phyloP scores from a whole-genome alignment of 2,797 vertebrate genomes.

The Amazona ochrocephala region DNA sequence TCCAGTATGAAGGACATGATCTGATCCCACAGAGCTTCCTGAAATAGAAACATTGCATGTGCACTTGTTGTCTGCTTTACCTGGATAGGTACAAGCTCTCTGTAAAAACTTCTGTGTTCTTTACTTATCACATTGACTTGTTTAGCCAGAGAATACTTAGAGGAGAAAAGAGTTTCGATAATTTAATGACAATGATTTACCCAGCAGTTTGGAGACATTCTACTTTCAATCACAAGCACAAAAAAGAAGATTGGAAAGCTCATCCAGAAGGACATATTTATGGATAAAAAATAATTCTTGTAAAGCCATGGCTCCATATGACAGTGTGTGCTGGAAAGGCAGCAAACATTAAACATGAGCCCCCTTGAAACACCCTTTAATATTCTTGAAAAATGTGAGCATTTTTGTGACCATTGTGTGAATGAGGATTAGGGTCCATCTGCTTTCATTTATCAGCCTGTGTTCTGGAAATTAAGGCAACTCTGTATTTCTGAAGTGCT shows the following conservation, averaged over 20 bases:
- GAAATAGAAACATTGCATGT: background rate
- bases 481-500: constrained; percentile 18
- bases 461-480: constrained; percentile 16
- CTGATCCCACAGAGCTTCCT: background rate
- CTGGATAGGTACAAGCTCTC: background rate
- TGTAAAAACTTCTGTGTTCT: background rate
- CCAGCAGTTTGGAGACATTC: constrained; percentile 39
- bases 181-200: background rate
- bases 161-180: background rate
- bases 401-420: background rate
- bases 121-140: background rate
- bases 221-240: constrained; percentile 47
- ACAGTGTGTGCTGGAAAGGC: background rate
- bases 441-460: constrained; percentile 53
- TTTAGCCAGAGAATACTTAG: background rate
- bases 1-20: background rate
- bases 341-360: accelerated
- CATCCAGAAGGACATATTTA: constrained; percentile 44
- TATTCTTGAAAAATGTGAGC: background rate
- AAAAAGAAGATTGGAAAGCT: constrained; percentile 45
- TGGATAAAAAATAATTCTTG: constrained; percentile 29
- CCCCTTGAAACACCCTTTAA: background rate
- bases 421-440: background rate
- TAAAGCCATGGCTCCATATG: background rate
- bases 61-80: background rate